These are phyloP conservation scores for Uria lomvia DNA, from an alignment of 2,113 vertebrate genomes.

Conservation along the genomic window DNA sequence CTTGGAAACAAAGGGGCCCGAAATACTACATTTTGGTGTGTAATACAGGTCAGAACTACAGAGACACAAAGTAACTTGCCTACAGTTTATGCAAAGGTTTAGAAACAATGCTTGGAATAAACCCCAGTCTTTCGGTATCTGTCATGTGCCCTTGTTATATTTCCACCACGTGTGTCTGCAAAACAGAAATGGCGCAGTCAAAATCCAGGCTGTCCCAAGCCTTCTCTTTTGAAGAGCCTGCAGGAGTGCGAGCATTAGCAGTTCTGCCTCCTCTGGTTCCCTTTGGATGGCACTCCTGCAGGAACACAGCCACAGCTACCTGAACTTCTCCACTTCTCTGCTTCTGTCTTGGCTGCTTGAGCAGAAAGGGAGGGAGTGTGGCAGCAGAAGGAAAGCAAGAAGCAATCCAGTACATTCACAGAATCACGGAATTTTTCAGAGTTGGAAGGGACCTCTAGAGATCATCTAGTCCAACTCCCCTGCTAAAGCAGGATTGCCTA, in stretches of 20 bases:
- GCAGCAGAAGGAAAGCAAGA: neutral
- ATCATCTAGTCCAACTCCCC: too few relatives aligned
- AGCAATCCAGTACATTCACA: neutral
- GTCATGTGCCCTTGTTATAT: rapidly evolving
- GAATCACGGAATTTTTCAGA: too few relatives aligned
- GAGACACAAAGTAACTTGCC: neutral
- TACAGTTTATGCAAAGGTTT: neutral
- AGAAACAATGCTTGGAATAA: neutral
- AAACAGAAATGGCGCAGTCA: neutral
- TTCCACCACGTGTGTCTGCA: neutral
- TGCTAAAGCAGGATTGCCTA: too few relatives aligned
- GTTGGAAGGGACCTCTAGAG: too few relatives aligned
- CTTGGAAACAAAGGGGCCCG: neutral
- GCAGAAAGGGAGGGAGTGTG: neutral
- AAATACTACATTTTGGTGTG: neutral
- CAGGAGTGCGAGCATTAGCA: too few relatives aligned
- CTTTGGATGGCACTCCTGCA: neutral
- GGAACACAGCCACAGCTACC: rapidly evolving
- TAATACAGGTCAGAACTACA: neutral
- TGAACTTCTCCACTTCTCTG: neutral
- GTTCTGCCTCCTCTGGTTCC: neutral
- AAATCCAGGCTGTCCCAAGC: neutral
- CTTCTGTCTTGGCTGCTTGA: neutral
- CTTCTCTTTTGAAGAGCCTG: neutral
- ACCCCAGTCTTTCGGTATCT: neutral